Conservation (phyloP, 2,888 invertebrate species). For the Stenotaenia linearis region DNA sequence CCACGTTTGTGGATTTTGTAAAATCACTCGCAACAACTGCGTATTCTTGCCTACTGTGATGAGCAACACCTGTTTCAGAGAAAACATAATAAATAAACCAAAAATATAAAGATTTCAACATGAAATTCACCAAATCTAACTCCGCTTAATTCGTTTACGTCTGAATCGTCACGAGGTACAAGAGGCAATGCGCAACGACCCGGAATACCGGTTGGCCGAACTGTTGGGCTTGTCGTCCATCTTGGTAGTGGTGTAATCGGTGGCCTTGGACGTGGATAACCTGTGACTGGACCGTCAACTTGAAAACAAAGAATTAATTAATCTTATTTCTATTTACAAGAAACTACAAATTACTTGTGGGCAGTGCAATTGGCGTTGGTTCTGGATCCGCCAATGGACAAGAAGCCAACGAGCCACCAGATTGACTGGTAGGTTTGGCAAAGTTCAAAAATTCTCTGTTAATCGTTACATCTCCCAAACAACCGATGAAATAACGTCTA, state of each 20-base stretch:
- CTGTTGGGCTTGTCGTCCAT: slow-evolving; percentile 44
- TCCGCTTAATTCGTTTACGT: slow-evolving; percentile 50
- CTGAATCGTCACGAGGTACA: slow-evolving; percentile 53
- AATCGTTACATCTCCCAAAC: slow-evolving; percentile 85
- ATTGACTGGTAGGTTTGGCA: slow-evolving; percentile 58
- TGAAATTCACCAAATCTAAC: slow-evolving; percentile 39
- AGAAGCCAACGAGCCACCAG: slow-evolving; percentile 40
- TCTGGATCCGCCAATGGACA: slow-evolving; percentile 41
- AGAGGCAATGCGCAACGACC: slow-evolving; percentile 54
- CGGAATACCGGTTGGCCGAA: no score
- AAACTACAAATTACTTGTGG: slow-evolving; percentile 1
- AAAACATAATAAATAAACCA: neutral
- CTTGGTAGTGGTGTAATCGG: slow-evolving; percentile 37
- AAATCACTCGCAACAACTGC: slow-evolving; percentile 57
- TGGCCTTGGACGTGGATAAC: neutral
- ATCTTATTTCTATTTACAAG: neutral
- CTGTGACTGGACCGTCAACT: neutral
- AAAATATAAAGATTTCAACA: neutral
- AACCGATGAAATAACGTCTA: slow-evolving; percentile 68
- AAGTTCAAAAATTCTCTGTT: slow-evolving; percentile 76
- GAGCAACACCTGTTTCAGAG: slow-evolving; percentile 55
- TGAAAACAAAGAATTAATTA: neutral
- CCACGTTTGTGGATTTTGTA: slow-evolving; percentile 65
- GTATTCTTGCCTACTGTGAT: slow-evolving; percentile 69
- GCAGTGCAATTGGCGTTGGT: neutral